phyloP scores from a whole-genome alignment of 2,113 vertebrate species.

The Xiphias gladius region DNA sequence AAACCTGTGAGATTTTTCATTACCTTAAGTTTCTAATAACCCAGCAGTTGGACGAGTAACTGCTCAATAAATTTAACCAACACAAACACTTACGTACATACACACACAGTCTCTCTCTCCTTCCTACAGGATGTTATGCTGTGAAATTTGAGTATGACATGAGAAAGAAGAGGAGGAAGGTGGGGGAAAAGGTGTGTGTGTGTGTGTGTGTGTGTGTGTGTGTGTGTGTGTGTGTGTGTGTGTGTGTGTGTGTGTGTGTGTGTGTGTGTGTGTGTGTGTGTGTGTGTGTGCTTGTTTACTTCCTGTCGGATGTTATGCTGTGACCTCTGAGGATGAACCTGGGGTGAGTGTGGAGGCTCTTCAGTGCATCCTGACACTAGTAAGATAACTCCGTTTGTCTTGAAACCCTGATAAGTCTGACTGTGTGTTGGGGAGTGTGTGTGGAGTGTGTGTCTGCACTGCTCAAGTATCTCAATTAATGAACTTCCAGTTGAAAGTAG shows the following conservation, averaged over 20 bases:
- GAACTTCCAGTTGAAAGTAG: conserved; percentile 12
- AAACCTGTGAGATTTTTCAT: background rate
- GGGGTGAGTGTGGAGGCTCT: conserved; percentile 49
- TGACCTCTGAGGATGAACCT: conserved; percentile 73
- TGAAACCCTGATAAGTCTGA: no score
- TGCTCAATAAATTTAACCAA: background rate
- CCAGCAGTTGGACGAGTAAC: background rate
- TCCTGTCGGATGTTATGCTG: conserved; percentile 72
- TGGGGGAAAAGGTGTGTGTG: background rate
- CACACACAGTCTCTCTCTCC: background rate
- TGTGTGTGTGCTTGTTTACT: conserved; percentile 48
- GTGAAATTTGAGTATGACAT: conserved; percentile 63
- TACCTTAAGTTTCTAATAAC: conserved; percentile 14
- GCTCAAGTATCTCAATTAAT: conserved; percentile 44
- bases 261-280: conserved; percentile 22
- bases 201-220: conserved; percentile 26
- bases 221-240: conserved; percentile 20
- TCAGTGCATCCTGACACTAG: conserved; percentile 63
- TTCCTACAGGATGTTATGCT: conserved; percentile 64
- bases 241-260: conserved; percentile 42
- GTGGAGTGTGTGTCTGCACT: conserved; percentile 7
- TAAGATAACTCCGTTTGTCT: conserved; percentile 43
- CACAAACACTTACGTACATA: no score
- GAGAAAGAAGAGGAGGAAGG: conserved; percentile 29
- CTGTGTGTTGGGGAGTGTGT: conserved; percentile 21